Percentiles rank a stretch among this genome's conserved stretches.
Conservation (phyloP, 1,140 invertebrate species). For the Calycopis cecrops region DNA sequence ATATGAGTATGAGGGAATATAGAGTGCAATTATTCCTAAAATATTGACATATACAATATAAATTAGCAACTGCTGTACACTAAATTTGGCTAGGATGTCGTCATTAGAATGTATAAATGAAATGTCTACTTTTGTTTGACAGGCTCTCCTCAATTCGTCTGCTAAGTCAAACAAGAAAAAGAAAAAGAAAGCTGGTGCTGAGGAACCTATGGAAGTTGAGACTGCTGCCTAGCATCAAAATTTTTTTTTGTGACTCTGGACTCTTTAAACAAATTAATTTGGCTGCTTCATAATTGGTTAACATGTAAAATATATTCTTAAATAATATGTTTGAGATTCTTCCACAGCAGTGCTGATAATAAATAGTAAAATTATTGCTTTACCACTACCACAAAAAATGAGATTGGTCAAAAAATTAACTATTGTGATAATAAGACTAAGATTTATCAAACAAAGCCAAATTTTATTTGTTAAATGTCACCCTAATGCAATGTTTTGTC, state of each 20-base stretch:
- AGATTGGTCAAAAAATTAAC: neutral
- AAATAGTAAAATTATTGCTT: constrained; percentile 9
- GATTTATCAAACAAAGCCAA: neutral
- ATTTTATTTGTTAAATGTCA: constrained; percentile 6
- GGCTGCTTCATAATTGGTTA: constrained; percentile 13
- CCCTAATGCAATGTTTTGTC: constrained; percentile 10
- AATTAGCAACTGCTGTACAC: too few relatives aligned
- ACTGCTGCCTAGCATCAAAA: constrained; percentile 75
- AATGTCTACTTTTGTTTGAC: constrained; percentile 37
- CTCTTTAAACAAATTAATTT: constrained; percentile 13
- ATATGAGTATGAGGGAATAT: too few relatives aligned
- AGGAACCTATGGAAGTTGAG: constrained; percentile 79
- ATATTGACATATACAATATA: too few relatives aligned
- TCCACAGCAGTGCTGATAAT: neutral
- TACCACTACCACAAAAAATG: too few relatives aligned
- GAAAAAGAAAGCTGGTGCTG: constrained; percentile 83
- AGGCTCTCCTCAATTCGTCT: constrained; percentile 86
- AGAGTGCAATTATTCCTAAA: too few relatives aligned
- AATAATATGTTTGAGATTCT: neutral
- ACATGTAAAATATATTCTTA: neutral
- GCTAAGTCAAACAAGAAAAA: constrained; percentile 92
- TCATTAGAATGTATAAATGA: too few relatives aligned
- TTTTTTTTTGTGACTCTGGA: neutral
- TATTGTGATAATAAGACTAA: neutral
- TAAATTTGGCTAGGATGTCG: too few relatives aligned